Conservation (phyloP, 2,888 invertebrate species). For the Cosmopolites sordidus region DNA sequence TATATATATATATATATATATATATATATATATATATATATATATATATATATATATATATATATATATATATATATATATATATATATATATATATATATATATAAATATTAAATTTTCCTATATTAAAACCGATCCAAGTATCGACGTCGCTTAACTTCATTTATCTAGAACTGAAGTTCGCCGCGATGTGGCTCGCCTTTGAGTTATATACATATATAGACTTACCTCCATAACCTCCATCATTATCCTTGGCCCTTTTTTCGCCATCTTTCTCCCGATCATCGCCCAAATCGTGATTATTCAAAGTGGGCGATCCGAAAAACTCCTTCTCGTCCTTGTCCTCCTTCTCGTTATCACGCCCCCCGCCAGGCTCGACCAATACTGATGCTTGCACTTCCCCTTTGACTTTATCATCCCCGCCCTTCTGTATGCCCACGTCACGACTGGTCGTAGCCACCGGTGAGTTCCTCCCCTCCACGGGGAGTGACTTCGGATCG, state of each 20-base stretch:
- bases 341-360: conserved; percentile 22
- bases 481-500: conserved; percentile 13
- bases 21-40: no score
- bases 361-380: conserved; percentile 31
- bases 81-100: no score
- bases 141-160: no score
- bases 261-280: conserved; percentile 27
- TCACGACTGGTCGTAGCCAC: conserved; percentile 37
- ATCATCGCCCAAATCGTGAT: conserved; percentile 18
- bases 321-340: conserved; percentile 28
- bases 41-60: no score
- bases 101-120: no score
- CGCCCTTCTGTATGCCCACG: conserved; percentile 30
- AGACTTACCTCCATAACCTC: conserved; percentile 12
- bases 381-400: conserved; percentile 34
- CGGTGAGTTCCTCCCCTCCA: conserved; percentile 26
- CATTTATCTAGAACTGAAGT: no score
- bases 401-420: conserved; percentile 16
- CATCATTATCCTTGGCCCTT: conserved; percentile 17
- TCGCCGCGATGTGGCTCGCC: no score
- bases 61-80: no score
- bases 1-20: no score
- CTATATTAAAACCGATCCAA: no score
- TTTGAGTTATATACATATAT: background rate
- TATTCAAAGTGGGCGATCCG: conserved; percentile 32